Evolutionary conservation across 2,888 invertebrate species (phyloP).

Genomic region (Tachina grossa): DNA sequence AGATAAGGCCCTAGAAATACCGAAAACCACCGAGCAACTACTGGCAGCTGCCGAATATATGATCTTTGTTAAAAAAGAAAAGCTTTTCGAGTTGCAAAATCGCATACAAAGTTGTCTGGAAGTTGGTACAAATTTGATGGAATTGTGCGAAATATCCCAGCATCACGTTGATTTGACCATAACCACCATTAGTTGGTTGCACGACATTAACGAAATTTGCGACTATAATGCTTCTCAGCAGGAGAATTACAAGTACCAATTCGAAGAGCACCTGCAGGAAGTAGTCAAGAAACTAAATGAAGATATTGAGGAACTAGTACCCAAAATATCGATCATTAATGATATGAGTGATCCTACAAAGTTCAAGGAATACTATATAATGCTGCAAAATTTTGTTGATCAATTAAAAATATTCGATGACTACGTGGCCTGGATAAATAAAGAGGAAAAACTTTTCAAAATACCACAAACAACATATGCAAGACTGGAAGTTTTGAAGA

Average conservation of each 20-base stretch:
- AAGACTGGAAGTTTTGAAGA: constrained; percentile 90
- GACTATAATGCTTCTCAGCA: constrained; percentile 90
- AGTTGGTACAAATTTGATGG: constrained; percentile 87
- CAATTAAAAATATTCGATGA: constrained; percentile 89
- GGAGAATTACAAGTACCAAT: constrained; percentile 91
- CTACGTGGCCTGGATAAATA: constrained; percentile 93
- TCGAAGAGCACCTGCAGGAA: constrained; percentile 90
- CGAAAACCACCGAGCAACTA: constrained; percentile 91
- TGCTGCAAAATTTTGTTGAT: constrained; percentile 89
- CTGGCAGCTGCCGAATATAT: constrained; percentile 92
- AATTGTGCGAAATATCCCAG: constrained; percentile 88
- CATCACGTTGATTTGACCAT: constrained; percentile 92
- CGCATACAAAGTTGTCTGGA: constrained; percentile 87
- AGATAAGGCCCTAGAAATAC: constrained; percentile 87
- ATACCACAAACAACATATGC: constrained; percentile 90
- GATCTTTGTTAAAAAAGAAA: constrained; percentile 88
- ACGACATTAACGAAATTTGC: constrained; percentile 90
- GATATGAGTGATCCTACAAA: constrained; percentile 92
- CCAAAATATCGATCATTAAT: constrained; percentile 90
- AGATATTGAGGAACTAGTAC: constrained; percentile 88
- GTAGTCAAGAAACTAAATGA: constrained; percentile 88
- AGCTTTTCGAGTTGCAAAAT: constrained; percentile 87
- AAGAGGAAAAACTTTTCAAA: constrained; percentile 92
- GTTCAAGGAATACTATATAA: constrained; percentile 90
- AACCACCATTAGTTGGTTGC: constrained; percentile 92